Percentiles rank a stretch among this genome's conserved stretches.
These are phyloP conservation scores for Chloroceryle amazona DNA, from an alignment of 2,797 vertebrate species.

Conservation along the genomic window DNA sequence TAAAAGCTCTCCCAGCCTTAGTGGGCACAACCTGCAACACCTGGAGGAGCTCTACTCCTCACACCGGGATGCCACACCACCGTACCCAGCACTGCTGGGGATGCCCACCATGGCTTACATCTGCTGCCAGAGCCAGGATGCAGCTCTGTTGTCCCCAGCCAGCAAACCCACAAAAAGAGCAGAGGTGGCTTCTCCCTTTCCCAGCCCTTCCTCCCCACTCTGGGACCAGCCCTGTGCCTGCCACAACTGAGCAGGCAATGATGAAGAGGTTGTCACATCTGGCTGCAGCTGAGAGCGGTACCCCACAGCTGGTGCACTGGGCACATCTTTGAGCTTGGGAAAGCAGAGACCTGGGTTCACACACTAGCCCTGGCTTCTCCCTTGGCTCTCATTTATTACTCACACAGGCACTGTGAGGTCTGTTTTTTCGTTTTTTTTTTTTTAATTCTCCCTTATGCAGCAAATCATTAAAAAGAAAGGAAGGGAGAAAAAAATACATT, in stretches of 20 bases:
- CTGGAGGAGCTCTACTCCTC: neutral
- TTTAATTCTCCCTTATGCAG: neutral
- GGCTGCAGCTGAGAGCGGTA: conserved; percentile 5
- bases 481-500: fast-evolving
- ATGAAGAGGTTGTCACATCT: neutral
- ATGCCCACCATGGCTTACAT: neutral
- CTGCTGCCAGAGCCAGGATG: neutral
- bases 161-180: neutral
- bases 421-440: neutral
- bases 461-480: neutral
- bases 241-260: fast-evolving
- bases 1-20: neutral
- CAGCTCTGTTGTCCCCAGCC: neutral
- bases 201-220: neutral
- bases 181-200: neutral
- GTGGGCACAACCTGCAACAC: neutral
- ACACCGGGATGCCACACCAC: neutral
- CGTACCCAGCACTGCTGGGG: neutral
- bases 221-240: neutral
- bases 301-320: neutral
- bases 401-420: neutral
- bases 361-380: neutral
- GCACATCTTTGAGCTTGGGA: conserved; percentile 19
- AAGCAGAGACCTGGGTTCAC: neutral
- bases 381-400: conserved; percentile 38